Percentiles rank a stretch among this genome's conserved stretches.
phyloP scores from a whole-genome alignment of 2,113 vertebrate genomes.

The Oncorhynchus clarkii region DNA sequence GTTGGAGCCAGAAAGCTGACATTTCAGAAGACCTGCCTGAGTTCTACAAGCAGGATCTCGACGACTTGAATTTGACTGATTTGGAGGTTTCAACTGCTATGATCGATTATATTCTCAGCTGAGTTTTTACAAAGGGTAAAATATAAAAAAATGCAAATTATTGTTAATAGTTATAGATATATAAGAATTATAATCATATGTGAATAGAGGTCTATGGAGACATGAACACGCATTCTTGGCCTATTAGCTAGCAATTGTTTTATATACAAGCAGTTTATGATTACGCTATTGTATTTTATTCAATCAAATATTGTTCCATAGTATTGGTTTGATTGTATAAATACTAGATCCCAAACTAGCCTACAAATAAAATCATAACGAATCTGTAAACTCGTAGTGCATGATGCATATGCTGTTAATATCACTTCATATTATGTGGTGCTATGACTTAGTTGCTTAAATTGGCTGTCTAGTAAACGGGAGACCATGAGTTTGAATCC shows the following conservation, averaged over 20 bases:
- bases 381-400: too few relatives aligned
- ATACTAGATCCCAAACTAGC: too few relatives aligned
- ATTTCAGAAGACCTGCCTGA: slow-evolving; percentile 36
- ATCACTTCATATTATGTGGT: slow-evolving; percentile 17
- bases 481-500: slow-evolving; percentile 76
- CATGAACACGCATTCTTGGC: background rate
- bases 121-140: background rate
- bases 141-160: background rate
- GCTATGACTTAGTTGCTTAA: slow-evolving; percentile 75
- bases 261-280: background rate
- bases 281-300: background rate
- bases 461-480: slow-evolving; percentile 75
- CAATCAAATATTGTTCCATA: background rate
- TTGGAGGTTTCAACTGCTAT: slow-evolving; percentile 51
- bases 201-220: too few relatives aligned
- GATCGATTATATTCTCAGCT: slow-evolving; percentile 58
- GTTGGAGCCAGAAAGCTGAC: background rate
- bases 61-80: slow-evolving; percentile 43
- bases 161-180: background rate
- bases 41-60: slow-evolving; percentile 41
- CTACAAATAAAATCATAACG: too few relatives aligned
- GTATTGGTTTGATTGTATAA: background rate
- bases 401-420: too few relatives aligned
- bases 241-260: background rate
- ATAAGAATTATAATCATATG: background rate